phyloP scores from a whole-genome alignment of 1,140 invertebrate genomes.

The fruit fly (Drosophila melanogaster) region Release_6_plus_ISO1_MT NT_037436.4:21720501-21721000 shows the following conservation, averaged over 20 bases:
- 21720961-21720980: conserved; percentile 54
- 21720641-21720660: conserved; percentile 84
- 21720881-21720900: conserved; percentile 56
- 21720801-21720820: conserved; percentile 62
- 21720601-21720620: conserved; percentile 78
- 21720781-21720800: conserved; percentile 83
- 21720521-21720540: conserved; percentile 8
- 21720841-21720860: conserved; percentile 78
- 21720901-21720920: conserved; percentile 25
- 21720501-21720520: conserved; percentile 55
- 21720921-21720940: conserved; percentile 35
- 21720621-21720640: conserved; percentile 84
- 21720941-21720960: conserved; percentile 75
- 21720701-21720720: background rate
- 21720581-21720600: conserved; percentile 57
- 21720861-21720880: conserved; percentile 83
- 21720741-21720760: conserved; percentile 62
- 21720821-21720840: conserved; percentile 56
- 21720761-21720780: conserved; percentile 84
- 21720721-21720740: conserved; percentile 50
- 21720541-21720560: conserved; percentile 38
- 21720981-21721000: conserved; percentile 50
- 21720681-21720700: background rate
- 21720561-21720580: conserved; percentile 43
- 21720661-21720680: conserved; percentile 59